These are phyloP conservation scores for Eumaeus atala DNA, from an alignment of 1,140 invertebrate genomes.

Conservation along the genomic window DNA sequence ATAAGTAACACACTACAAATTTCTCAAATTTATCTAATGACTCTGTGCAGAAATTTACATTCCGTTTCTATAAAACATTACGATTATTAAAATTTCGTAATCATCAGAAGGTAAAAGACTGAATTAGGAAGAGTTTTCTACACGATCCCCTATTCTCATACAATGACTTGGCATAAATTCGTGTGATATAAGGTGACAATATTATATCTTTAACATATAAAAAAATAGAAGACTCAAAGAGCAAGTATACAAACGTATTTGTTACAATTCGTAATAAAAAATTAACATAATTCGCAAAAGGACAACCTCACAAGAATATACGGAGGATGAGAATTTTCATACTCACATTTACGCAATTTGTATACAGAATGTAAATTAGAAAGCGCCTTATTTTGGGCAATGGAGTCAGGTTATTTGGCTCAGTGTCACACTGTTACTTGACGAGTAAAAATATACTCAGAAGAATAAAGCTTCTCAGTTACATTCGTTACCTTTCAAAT, in stretches of 20 bases:
- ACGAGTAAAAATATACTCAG: slow-evolving; percentile 55
- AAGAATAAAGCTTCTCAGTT: slow-evolving; percentile 43
- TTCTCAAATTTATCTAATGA: no score
- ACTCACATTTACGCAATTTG: slow-evolving; percentile 65
- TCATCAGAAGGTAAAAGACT: no score
- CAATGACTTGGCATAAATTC: no score
- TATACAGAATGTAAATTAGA: slow-evolving; percentile 71
- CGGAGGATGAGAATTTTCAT: slow-evolving; percentile 62
- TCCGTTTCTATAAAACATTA: no score
- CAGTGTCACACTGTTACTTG: slow-evolving; percentile 48
- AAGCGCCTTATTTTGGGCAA: slow-evolving; percentile 56
- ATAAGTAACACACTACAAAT: no score
- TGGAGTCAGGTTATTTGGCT: slow-evolving; percentile 59
- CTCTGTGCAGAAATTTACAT: no score
- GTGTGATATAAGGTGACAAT: no score
- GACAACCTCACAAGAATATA: slow-evolving; percentile 50
- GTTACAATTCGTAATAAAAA: slow-evolving; percentile 51
- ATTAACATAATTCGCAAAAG: slow-evolving; percentile 62
- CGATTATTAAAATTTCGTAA: no score
- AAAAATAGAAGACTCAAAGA: slow-evolving; percentile 22
- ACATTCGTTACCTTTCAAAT: slow-evolving; percentile 46
- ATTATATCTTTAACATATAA: no score
- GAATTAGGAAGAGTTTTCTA: no score
- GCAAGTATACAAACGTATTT: slow-evolving; percentile 52
- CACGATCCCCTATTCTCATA: no score